A percentile compares a stretch with the other conserved stretches of the same genome.
Conservation (phyloP, 2,797 vertebrate genomes). For the Iguana delicatissima region DNA sequence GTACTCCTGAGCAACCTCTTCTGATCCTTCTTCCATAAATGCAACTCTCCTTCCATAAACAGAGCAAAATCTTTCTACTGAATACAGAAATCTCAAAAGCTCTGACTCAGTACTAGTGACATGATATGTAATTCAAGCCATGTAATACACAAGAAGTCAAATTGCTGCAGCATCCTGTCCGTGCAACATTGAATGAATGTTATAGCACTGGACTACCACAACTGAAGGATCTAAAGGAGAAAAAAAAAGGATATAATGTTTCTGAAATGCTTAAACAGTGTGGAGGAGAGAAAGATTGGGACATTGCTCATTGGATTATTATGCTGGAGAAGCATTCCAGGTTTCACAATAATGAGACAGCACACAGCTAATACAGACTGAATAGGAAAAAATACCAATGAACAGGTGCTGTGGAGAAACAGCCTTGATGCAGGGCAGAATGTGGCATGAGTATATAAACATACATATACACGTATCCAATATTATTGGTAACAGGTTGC, state of each 20-base stretch:
- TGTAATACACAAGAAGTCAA: background rate
- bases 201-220: background rate
- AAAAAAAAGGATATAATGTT: background rate
- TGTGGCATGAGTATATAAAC: too few species aligned
- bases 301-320: background rate
- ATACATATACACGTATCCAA: too few species aligned
- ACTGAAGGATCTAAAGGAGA: background rate
- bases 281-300: background rate
- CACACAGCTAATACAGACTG: background rate
- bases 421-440: too few species aligned
- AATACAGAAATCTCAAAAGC: background rate
- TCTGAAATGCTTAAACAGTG: background rate
- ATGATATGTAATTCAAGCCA: background rate
- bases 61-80: background rate
- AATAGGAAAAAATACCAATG: too few species aligned
- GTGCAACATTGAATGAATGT: background rate
- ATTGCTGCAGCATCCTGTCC: background rate
- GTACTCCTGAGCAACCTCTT: background rate
- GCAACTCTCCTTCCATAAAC: background rate
- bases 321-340: background rate
- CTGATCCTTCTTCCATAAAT: background rate
- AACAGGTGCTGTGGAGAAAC: too few species aligned
- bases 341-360: background rate
- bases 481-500: too few species aligned
- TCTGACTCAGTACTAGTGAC: background rate